Evolutionary conservation across 2,888 invertebrate genomes (phyloP).

Genomic region (Sinopyrophorus schimmeli): DNA sequence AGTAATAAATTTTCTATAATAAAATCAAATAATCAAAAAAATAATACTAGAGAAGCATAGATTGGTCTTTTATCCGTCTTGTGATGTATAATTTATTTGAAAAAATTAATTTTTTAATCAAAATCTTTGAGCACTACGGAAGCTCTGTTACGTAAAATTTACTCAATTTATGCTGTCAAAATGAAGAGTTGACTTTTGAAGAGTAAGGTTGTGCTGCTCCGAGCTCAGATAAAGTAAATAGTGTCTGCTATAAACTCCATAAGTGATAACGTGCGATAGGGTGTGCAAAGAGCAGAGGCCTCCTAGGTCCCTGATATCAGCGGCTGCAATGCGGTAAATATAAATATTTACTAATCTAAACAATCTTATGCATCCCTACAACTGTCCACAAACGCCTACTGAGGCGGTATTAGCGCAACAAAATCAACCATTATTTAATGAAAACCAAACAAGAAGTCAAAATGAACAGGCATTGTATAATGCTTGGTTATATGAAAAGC

Average conservation of each 20-base stretch:
- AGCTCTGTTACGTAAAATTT: too few relatives aligned
- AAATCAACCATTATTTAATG: slow-evolving; percentile 13
- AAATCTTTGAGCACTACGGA: too few relatives aligned
- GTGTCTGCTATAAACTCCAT: background rate
- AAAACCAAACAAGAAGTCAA: slow-evolving; percentile 13
- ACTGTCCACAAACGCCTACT: slow-evolving; percentile 7
- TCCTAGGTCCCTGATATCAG: background rate
- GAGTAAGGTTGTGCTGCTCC: slow-evolving; percentile 4
- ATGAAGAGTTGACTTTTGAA: slow-evolving; percentile 5
- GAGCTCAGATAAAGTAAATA: slow-evolving; percentile 14
- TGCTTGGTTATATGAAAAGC: slow-evolving; percentile 14
- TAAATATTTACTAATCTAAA: slow-evolving; percentile 4
- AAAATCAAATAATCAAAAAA: too few relatives aligned
- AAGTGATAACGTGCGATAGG: slow-evolving; percentile 3
- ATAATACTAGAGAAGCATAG: too few relatives aligned
- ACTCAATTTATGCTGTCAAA: too few relatives aligned
- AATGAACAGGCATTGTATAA: slow-evolving; percentile 17
- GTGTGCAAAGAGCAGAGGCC: slow-evolving; percentile 10
- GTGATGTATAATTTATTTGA: too few relatives aligned
- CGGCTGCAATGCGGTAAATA: slow-evolving; percentile 8
- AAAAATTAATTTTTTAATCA: too few relatives aligned
- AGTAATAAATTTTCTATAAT: too few relatives aligned
- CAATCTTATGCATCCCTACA: slow-evolving; percentile 9
- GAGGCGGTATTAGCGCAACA: slow-evolving; percentile 9
- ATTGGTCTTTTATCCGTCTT: too few relatives aligned